Base-by-base conservation (phyloP, 2,113 vertebrate genomes). In the Acrocephalus kingi region DNA sequence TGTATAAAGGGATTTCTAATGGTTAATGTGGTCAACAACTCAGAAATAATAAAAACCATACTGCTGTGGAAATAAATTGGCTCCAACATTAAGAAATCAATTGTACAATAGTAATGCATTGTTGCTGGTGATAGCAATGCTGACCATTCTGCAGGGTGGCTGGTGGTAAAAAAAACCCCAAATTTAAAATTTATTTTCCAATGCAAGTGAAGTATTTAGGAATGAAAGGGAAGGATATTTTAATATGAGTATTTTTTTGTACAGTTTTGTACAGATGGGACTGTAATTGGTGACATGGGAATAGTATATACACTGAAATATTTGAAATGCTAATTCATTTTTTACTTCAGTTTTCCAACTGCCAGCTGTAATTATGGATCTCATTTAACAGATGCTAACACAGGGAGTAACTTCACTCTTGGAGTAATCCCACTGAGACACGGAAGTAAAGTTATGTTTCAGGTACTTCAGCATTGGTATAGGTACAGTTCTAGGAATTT, bases 311-410 rank as follows among this genome's bases (percentile, higher is more conserved):
- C 71, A 81, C 63, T 55, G 79, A 89, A 92, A 93, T 94, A 95
- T 93, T 94, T 95, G 95, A 96, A 95, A 90, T 95, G 89, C 80
- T 94, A 93, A 96, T 96, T 86, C 8, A 52, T 81, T 94, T 94
- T 93, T 91, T 94, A 48, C 43, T 95, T 94, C 84, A 74, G 80
- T 94, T 94, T 97, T 94, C 51, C 76, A 86, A 81, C 86, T 88
- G 76, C 86, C 83, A 71, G 86, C 73, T 93, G 86, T 95, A 95
- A 95, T 96, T 94, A 94, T 67, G 86, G 68, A 78, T 94, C 76
- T 96, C 56, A 84, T 97, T 96, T 95, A 92, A 77, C 76, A 95
- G 92, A 95, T 92, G 91, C 73, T 95, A 92, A 89, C 59, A 81
- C 11, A 81, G 63, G 59, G 94, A 92, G 91, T 78, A 93, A 67